Conservation (phyloP, 1,140 invertebrate genomes). For the Apis dorsata region DNA sequence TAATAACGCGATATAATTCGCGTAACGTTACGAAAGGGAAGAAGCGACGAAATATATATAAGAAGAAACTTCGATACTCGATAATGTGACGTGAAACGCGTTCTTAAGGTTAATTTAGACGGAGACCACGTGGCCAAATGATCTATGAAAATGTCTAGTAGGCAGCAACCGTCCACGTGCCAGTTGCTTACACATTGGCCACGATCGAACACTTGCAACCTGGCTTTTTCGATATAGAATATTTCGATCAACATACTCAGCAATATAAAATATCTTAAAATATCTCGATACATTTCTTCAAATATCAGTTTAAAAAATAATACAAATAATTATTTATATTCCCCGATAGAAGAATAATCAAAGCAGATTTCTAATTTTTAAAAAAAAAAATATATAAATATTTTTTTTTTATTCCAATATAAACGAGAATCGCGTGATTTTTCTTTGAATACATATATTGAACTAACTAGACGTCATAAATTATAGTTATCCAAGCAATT, state of each 20-base stretch:
- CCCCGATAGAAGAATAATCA: too few species aligned
- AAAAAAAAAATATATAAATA: too few species aligned
- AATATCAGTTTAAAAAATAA: background rate
- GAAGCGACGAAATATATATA: background rate
- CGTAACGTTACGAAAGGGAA: background rate
- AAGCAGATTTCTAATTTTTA: too few species aligned
- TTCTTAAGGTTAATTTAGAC: conserved; percentile 31
- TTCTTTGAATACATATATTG: too few species aligned
- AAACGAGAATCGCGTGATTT: too few species aligned
- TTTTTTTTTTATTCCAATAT: too few species aligned
- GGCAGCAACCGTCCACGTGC: conserved; percentile 10
- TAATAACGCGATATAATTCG: background rate
- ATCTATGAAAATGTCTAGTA: conserved; percentile 27
- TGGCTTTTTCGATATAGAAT: background rate
- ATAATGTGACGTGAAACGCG: background rate
- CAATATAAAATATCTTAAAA: background rate
- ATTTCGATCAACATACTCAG: background rate
- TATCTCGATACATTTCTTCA: background rate
- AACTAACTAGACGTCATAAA: too few species aligned
- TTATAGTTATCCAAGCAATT: too few species aligned
- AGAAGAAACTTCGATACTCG: too few species aligned
- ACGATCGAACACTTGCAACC: background rate
- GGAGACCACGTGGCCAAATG: conserved; percentile 36
- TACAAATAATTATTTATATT: too few species aligned
- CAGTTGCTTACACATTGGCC: background rate